Base-by-base conservation (phyloP, 2,113 vertebrate species). In the Pitta sordida region DNA sequence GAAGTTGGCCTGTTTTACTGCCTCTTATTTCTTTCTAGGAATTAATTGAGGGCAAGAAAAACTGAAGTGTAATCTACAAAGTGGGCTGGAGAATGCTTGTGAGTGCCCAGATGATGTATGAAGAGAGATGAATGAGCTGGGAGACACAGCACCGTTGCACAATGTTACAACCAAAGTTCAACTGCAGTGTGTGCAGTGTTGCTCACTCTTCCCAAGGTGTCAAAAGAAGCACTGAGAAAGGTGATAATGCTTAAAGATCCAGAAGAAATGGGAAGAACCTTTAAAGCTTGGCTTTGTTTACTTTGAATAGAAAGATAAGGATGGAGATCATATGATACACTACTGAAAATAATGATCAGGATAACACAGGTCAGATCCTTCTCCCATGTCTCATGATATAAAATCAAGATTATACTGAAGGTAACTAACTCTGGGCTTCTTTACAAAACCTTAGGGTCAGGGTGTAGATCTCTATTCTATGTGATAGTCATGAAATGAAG, bases 11-110 rank as follows among this genome's bases (percentile, higher is more conserved):
- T 86, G 70, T 73, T 89, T 87, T 93, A 37, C 62, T 92, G 85
- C 53, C 69, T 94, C 71, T 73, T 82, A 44, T 41, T 93, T 90
- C 85, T 76, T 94, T 95, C 86, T 87, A 91, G 87, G 83, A 95
- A 95, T 88, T 85, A 95, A 96, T 9, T 76, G 93, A 91, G 71
- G 87, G 79, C 48, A 93, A 91, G 91, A 85, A 83, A 95, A 89
- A 62, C 41, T 89, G 62, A 87, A 79, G 56, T 70, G 37, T 63
- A 93, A 94, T 88, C 63, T 86, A 60, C 74, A 85, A 77, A 51
- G 39, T 43, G 76, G 46, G n/a, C 51, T 87, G 53, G 51, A 79
- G 78, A 91, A 92, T 49, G 81, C 27, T 69, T 76, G 30, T 2
- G 13, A 76, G 29, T 27, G 63, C 74, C 74, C 41, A 84, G 64